phyloP scores from a whole-genome alignment of 2,888 invertebrate species.

The Ctena decussata region DNA sequence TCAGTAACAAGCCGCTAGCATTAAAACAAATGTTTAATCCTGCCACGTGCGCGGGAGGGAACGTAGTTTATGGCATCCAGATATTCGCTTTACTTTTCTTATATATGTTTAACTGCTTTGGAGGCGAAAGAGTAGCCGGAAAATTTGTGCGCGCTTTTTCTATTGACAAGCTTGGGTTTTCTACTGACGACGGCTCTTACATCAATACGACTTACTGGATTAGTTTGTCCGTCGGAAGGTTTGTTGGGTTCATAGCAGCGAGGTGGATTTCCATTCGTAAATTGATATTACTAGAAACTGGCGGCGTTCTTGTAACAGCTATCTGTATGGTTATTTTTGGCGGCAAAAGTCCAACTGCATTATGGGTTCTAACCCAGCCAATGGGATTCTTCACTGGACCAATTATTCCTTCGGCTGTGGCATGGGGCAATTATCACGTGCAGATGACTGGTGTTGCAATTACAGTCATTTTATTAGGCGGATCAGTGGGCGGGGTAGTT shows the following conservation, averaged over 20 bases:
- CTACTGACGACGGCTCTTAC: slow-evolving; percentile 62
- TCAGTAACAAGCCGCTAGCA: not conserved
- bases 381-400: slow-evolving; percentile 71
- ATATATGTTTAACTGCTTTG: slow-evolving; percentile 71
- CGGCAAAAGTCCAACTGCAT: slow-evolving; percentile 35
- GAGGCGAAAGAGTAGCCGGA: slow-evolving; percentile 73
- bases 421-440: slow-evolving; percentile 75
- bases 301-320: slow-evolving; percentile 48
- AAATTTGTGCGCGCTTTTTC: slow-evolving; percentile 76
- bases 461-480: slow-evolving; percentile 67
- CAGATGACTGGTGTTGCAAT: slow-evolving; percentile 74
- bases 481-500: slow-evolving; percentile 67
- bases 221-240: slow-evolving; percentile 70
- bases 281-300: slow-evolving; percentile 63
- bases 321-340: slow-evolving; percentile 68
- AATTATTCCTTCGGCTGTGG: slow-evolving; percentile 71
- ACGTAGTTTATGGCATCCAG: slow-evolving; percentile 63
- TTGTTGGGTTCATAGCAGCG: slow-evolving; percentile 66
- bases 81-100: slow-evolving; percentile 69
- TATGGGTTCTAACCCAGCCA: slow-evolving; percentile 71
- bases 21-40: slow-evolving; percentile 66
- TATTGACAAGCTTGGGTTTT: slow-evolving; percentile 69
- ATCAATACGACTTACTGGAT: slow-evolving; percentile 77
- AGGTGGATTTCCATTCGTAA: slow-evolving; percentile 65
- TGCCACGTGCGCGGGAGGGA: slow-evolving; percentile 69